Base-by-base conservation (phyloP, 2,113 vertebrate species). In the Cottus gobio region DNA sequence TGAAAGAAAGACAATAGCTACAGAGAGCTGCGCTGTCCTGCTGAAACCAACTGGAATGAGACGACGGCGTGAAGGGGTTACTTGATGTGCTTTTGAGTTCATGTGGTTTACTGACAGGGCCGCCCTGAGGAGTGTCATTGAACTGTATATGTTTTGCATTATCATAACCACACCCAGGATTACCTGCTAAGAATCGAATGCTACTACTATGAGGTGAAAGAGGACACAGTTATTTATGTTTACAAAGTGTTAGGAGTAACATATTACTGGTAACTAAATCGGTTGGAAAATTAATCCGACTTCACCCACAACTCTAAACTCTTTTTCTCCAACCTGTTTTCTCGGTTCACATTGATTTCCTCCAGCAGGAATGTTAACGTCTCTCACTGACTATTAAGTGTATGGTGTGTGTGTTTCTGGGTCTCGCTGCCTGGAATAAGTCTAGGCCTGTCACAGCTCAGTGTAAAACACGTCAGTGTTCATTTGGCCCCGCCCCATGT, bases 391-490 rank as follows among this genome's bases (percentile, higher is more conserved):
- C 4, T 77, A 84, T 50, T 84, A 80, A 50, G 70, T 63, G 3
- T 65, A 48, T 3, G 16, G 42, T 26, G 56, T 60, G n/a, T 24
- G 61, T 72, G 80, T 79, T 77, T 80, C 48, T 73, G 26, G 80
- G 66, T 80, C 26, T 34, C 42, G 2, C 44, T 52, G 20, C 22
- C 42, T 16, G 18, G 83, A 75, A 76, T 77, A 77, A 81, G 84
- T 68, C 0, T 5, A 77, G 67, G 46, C 87, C 66, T 85, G 88
- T 88, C 74, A 34, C 22, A n/a, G n/a, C n/a, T n/a, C n/a, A 42
- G 46, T 44, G 86, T 34, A 26, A 67, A 78, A 44, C 52, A 26
- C 61, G 66, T 34, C 44, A 77, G 56, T 16, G 39, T 57, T 62
- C 6, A 66, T 54, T 87, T 48, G 22, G 1, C n/a, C 7, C 26